Percentiles rank a stretch among this genome's conserved stretches.
These are phyloP conservation scores for Phyto melanocephala DNA, from an alignment of 2,888 invertebrate genomes.

Conservation along the genomic window DNA sequence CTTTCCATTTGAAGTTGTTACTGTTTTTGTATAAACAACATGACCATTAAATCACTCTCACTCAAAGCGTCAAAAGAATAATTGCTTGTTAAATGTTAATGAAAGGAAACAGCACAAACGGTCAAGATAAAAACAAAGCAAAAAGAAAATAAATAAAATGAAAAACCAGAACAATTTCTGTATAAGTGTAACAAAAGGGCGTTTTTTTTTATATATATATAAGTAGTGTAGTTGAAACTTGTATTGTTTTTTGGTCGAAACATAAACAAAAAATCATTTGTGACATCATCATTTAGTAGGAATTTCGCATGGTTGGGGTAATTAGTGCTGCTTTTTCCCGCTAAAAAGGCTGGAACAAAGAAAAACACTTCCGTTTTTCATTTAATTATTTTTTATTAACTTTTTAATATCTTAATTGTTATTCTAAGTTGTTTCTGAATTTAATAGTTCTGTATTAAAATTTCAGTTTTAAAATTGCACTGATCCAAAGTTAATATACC, in stretches of 20 bases:
- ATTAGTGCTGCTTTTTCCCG: neutral
- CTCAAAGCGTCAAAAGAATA: slow-evolving; percentile 54
- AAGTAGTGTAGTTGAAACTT: too few species aligned
- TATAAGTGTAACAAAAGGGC: neutral
- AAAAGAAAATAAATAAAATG: neutral
- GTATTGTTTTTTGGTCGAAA: neutral
- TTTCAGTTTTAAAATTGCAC: too few species aligned
- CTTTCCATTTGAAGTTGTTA: slow-evolving; percentile 34
- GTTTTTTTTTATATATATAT: too few species aligned
- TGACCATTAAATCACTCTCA: slow-evolving; percentile 51
- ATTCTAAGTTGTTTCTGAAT: too few species aligned
- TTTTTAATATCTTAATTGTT: too few species aligned
- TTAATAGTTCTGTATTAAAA: too few species aligned
- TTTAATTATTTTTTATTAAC: too few species aligned
- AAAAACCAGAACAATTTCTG: slow-evolving; percentile 15
- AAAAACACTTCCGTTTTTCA: too few species aligned
- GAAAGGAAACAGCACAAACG: neutral
- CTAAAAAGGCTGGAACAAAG: too few species aligned
- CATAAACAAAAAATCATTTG: neutral
- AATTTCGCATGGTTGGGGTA: neutral
- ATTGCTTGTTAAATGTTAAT: slow-evolving; percentile 51
- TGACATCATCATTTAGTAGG: slow-evolving; percentile 20
- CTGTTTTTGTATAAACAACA: slow-evolving; percentile 38
- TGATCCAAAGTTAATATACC: too few species aligned
- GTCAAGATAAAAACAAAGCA: neutral